Conservation (phyloP, 2,797 vertebrate genomes). For the Scarus forsteni region DNA sequence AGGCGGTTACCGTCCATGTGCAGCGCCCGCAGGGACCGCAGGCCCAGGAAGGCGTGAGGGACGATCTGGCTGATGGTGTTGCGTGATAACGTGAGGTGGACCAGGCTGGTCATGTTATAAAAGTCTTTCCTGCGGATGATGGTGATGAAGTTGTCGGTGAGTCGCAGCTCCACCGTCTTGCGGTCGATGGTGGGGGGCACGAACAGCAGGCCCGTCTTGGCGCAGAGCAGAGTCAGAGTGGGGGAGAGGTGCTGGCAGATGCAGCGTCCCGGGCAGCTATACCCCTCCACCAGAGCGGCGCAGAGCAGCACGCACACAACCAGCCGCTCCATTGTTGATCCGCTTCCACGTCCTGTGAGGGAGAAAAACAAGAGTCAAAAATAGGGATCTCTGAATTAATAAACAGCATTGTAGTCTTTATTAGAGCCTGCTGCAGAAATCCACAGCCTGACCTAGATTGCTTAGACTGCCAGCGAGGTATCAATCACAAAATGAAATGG, state of each 20-base stretch:
- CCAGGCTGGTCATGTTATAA: conserved; percentile 96
- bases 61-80: conserved; percentile 95
- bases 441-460: conserved; percentile 57
- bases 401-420: conserved; percentile 51
- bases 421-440: conserved; percentile 60
- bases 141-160: conserved; percentile 97
- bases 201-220: conserved; percentile 94
- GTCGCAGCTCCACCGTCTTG: conserved; percentile 93
- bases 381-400: conserved; percentile 56
- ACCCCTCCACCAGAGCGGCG: conserved; percentile 79
- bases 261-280: conserved; percentile 94
- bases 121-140: conserved; percentile 93
- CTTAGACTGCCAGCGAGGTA: conserved; percentile 66
- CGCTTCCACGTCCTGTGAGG: conserved; percentile 75
- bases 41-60: conserved; percentile 89
- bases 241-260: conserved; percentile 96
- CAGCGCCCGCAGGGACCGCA: conserved; percentile 90
- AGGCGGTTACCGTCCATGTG: conserved; percentile 96
- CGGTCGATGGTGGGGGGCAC: conserved; percentile 94
- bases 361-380: conserved; percentile 54
- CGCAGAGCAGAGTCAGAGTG: conserved; percentile 93
- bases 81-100: conserved; percentile 94
- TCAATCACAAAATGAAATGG: conserved; percentile 76
- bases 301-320: conserved; percentile 88
- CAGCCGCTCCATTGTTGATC: conserved; percentile 87